Conservation (phyloP, 2,797 vertebrate species). For the Eleutherodactylus coqui region DNA sequence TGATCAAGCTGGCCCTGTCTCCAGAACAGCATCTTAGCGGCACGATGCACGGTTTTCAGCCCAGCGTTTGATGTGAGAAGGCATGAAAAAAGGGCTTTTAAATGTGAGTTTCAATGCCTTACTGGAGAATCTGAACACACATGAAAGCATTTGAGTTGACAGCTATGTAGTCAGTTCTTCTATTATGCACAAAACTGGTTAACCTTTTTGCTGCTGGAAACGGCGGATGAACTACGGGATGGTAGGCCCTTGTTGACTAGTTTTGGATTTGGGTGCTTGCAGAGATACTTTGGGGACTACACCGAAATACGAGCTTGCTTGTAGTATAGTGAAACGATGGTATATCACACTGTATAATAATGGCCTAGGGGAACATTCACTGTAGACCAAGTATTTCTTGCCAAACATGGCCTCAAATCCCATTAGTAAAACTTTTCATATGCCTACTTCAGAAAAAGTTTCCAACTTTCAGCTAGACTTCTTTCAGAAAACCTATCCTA, state of each 20-base stretch:
- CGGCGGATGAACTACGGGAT: constrained; percentile 3
- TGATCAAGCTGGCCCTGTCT: constrained; percentile 66
- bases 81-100: constrained; percentile 62
- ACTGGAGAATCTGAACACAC: constrained; percentile 62
- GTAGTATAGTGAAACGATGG: not conserved
- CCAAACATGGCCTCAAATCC: not conserved
- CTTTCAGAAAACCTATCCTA: not conserved
- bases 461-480: too few species aligned
- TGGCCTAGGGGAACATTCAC: not conserved
- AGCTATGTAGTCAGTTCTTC: constrained; percentile 58
- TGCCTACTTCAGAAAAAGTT: not conserved
- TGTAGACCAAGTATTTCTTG: not conserved
- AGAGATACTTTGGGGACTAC: not conserved
- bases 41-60: constrained; percentile 48
- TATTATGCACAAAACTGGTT: constrained; percentile 58
- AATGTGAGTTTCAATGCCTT: constrained; percentile 63
- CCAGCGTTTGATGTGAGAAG: constrained; percentile 66
- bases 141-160: constrained; percentile 62
- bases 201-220: constrained; percentile 58
- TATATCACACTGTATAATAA: not conserved
- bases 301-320: not conserved
- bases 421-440: not conserved
- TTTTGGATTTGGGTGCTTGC: constrained; percentile 12
- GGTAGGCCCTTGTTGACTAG: constrained; percentile 18
- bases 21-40: constrained; percentile 65